These are phyloP conservation scores for Carettochelys insculpta DNA, from an alignment of 2,113 vertebrate genomes.

Conservation along the genomic window DNA sequence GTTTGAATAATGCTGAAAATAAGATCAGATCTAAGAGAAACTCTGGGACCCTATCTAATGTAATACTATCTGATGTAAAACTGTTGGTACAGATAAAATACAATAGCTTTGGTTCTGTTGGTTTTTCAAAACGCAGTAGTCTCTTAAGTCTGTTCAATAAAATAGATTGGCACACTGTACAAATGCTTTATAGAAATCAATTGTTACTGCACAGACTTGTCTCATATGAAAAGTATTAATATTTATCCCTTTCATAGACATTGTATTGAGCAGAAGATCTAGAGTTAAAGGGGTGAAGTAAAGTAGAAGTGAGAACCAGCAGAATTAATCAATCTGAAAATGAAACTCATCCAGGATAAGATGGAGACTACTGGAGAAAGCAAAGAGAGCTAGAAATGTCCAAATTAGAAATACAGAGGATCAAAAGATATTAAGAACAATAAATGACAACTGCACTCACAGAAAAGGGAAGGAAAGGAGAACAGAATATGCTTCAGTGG, in stretches of 20 bases:
- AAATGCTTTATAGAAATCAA: too few species aligned
- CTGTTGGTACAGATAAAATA: not conserved
- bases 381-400: not conserved
- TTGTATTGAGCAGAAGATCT: not conserved
- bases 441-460: not conserved
- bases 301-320: not conserved
- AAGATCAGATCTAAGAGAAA: not conserved
- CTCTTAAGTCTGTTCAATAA: not conserved
- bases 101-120: too few species aligned
- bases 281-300: not conserved
- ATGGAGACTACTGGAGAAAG: not conserved
- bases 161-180: not conserved
- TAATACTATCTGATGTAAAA: not conserved
- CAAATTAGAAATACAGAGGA: not conserved
- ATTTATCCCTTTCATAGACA: not conserved
- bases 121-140: not conserved
- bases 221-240: not conserved
- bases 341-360: not conserved
- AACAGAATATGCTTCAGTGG: not conserved
- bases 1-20: not conserved
- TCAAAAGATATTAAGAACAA: not conserved
- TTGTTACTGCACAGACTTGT: not conserved
- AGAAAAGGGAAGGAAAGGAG: not conserved
- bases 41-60: not conserved
- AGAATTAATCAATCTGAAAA: not conserved